Evolutionary conservation across 1,140 invertebrate species (phyloP).

Genomic region (Drosophila tsacasi): DNA sequence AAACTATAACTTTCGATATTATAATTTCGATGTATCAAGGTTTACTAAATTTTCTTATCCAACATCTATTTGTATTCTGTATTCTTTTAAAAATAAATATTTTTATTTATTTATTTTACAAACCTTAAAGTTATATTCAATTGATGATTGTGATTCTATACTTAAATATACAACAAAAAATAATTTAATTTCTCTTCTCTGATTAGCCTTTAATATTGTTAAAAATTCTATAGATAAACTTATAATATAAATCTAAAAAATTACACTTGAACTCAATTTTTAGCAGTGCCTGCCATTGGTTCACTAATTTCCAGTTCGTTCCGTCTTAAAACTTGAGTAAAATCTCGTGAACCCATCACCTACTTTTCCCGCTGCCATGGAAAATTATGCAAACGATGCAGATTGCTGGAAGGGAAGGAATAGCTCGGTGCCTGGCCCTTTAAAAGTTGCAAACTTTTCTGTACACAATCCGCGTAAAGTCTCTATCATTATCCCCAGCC

Average conservation of each 20-base stretch:
- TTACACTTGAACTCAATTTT: neutral
- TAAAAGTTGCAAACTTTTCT: conserved; percentile 40
- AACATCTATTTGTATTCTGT: no score
- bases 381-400: conserved; percentile 72
- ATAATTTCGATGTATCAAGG: no score
- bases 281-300: neutral
- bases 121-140: no score
- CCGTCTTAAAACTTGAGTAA: neutral
- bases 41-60: no score
- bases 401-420: conserved; percentile 22
- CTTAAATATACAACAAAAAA: no score
- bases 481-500: conserved; percentile 33
- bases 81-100: no score
- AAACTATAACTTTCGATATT: no score
- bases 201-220: neutral
- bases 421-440: neutral
- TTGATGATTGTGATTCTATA: no score
- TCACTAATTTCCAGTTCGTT: neutral
- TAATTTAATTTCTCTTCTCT: no score
- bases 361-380: conserved; percentile 35
- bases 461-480: conserved; percentile 26
- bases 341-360: conserved; percentile 12
- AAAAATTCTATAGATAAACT: neutral
- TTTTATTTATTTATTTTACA: no score
- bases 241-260: neutral